Evolutionary conservation across 2,888 invertebrate species (phyloP).

Genomic region (Caradrina clavipalpis): DNA sequence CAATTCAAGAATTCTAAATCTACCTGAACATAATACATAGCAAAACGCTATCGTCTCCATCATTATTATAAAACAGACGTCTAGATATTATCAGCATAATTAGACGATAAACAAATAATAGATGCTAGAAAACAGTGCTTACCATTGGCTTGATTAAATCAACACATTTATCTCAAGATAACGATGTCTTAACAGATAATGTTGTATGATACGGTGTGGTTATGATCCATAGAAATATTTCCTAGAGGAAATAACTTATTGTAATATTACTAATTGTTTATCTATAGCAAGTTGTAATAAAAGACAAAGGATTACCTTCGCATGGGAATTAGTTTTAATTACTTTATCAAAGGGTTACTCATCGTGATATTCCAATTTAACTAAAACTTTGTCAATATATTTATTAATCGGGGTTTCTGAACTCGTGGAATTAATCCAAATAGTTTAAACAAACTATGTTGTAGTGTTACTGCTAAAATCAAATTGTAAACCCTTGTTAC

Average conservation of each 20-base stretch:
- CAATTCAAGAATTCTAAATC: background rate
- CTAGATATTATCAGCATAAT: slow-evolving; percentile 27
- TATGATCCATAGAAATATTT: slow-evolving; percentile 22
- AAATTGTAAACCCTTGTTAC: background rate
- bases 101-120: slow-evolving; percentile 22
- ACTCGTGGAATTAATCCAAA: slow-evolving; percentile 12
- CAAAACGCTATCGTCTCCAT: background rate
- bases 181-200: slow-evolving; percentile 35
- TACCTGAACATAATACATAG: background rate
- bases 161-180: slow-evolving; percentile 51
- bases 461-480: background rate
- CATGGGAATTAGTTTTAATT: slow-evolving; percentile 27
- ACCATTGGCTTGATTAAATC: slow-evolving; percentile 41
- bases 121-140: slow-evolving; percentile 24
- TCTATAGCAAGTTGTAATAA: background rate
- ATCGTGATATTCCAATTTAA: slow-evolving; percentile 10
- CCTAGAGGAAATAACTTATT: slow-evolving; percentile 5
- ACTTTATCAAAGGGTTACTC: slow-evolving; percentile 8
- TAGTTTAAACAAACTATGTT: background rate
- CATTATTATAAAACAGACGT: slow-evolving; percentile 10
- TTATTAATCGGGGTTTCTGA: background rate
- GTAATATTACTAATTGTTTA: slow-evolving; percentile 26
- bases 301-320: slow-evolving; percentile 30
- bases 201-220: slow-evolving; percentile 22
- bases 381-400: slow-evolving; percentile 1